These are phyloP conservation scores for Alentia gelatinosa DNA, from an alignment of 2,888 invertebrate genomes.

Conservation along the genomic window DNA sequence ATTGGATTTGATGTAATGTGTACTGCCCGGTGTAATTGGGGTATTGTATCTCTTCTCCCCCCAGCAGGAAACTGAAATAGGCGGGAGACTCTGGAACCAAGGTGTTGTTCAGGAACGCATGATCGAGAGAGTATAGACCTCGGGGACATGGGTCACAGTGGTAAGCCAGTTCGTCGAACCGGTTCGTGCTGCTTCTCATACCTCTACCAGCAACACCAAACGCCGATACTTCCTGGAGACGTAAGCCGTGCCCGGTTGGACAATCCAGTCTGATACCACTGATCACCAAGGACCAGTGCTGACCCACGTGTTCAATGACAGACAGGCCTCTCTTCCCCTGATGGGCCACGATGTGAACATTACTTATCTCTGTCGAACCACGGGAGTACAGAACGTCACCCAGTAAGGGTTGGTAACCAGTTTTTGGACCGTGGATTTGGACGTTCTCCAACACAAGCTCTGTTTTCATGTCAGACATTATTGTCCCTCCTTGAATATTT, in stretches of 20 bases:
- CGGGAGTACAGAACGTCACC: not conserved
- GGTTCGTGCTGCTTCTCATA: not conserved
- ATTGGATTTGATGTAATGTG: not conserved
- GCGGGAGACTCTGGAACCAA: not conserved
- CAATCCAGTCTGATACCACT: not conserved
- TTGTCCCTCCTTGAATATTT: not conserved
- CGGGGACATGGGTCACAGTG: not conserved
- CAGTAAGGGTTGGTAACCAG: not conserved
- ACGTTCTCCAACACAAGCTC: not conserved
- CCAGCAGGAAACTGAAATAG: not conserved
- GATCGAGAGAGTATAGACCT: not conserved
- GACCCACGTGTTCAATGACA: not conserved
- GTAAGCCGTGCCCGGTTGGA: not conserved
- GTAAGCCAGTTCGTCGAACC: not conserved
- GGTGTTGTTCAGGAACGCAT: not conserved
- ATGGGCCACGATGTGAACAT: not conserved
- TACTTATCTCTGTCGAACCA: not conserved
- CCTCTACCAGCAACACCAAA: not conserved
- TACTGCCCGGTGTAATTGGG: not conserved
- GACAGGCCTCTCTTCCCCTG: not conserved
- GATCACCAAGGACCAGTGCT: not conserved
- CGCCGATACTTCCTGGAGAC: not conserved
- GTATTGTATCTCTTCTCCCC: not conserved
- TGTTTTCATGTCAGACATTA: not conserved
- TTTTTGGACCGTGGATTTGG: not conserved